Evolutionary conservation across 1,140 invertebrate species (phyloP).

Genomic region (Drosophila ohnishii): DNA sequence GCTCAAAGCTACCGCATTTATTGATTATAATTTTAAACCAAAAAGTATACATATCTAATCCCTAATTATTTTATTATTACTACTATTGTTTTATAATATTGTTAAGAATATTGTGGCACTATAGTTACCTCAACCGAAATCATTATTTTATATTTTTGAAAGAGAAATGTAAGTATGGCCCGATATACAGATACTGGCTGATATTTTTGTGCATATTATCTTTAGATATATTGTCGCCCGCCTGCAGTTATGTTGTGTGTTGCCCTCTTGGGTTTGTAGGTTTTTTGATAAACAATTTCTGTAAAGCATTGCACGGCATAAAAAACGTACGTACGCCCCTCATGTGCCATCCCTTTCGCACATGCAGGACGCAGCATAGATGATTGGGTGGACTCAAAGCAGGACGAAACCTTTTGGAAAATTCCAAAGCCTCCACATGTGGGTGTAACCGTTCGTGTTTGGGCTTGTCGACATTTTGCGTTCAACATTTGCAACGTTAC

Average conservation of each 20-base stretch:
- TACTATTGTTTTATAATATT: no score
- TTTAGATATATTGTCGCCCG: background rate
- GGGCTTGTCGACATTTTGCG: constrained; percentile 54
- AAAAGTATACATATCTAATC: no score
- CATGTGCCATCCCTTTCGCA: constrained; percentile 33
- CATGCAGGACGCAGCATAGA: background rate
- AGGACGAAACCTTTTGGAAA: constrained; percentile 32
- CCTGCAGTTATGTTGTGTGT: background rate
- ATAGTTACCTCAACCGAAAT: no score
- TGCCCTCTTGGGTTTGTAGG: background rate
- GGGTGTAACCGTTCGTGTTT: constrained; percentile 51
- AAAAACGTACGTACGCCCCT: background rate
- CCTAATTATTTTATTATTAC: no score
- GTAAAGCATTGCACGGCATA: constrained; percentile 7
- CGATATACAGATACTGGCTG: background rate
- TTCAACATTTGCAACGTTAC: constrained; percentile 22
- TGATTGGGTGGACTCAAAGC: constrained; percentile 26
- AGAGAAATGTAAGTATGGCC: background rate
- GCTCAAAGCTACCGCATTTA: no score
- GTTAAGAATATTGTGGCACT: no score
- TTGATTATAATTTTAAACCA: no score
- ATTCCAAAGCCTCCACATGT: constrained; percentile 13
- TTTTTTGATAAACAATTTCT: constrained; percentile 20
- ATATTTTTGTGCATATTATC: constrained; percentile 37
- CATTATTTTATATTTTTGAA: background rate